phyloP scores from a whole-genome alignment of 2,888 invertebrate species.

The Opisthograptis luteolata region DNA sequence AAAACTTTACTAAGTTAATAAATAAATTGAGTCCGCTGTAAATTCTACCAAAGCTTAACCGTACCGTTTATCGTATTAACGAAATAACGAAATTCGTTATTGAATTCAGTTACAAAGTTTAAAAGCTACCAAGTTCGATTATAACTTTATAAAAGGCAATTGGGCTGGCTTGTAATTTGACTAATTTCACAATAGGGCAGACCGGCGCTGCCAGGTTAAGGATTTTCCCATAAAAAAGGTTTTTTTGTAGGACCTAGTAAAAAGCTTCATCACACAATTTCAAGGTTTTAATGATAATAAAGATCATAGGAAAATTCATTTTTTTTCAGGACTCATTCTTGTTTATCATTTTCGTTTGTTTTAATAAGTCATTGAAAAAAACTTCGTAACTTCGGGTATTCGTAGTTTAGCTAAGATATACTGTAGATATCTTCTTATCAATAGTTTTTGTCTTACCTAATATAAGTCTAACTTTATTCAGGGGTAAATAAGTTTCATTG shows the following conservation, averaged over 20 bases:
- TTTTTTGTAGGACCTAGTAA: neutral
- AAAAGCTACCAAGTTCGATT: constrained; percentile 38
- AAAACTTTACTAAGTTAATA: constrained; percentile 34
- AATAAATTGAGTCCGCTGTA: constrained; percentile 31
- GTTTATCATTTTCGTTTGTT: too few species aligned
- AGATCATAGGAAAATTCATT: too few species aligned
- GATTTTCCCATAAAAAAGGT: neutral
- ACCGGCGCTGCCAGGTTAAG: constrained; percentile 6
- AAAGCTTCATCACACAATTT: too few species aligned
- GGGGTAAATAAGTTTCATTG: too few species aligned
- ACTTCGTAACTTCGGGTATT: too few species aligned
- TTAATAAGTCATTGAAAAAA: too few species aligned
- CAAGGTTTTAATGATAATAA: too few species aligned
- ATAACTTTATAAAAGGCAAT: constrained; percentile 35
- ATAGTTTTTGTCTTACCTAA: too few species aligned
- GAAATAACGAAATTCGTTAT: constrained; percentile 33
- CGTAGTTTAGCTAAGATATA: too few species aligned
- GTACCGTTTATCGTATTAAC: constrained; percentile 37
- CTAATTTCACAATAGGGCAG: constrained; percentile 28
- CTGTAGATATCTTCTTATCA: too few species aligned
- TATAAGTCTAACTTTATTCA: too few species aligned
- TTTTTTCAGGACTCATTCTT: too few species aligned
- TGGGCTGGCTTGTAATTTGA: constrained; percentile 33
- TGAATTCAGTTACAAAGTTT: constrained; percentile 35
- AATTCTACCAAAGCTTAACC: constrained; percentile 30